Evolutionary conservation across 2,113 vertebrate genomes (phyloP), one percentile per base, ranked within the genome.

Genomic region (Hiodon alosoides): DNA sequence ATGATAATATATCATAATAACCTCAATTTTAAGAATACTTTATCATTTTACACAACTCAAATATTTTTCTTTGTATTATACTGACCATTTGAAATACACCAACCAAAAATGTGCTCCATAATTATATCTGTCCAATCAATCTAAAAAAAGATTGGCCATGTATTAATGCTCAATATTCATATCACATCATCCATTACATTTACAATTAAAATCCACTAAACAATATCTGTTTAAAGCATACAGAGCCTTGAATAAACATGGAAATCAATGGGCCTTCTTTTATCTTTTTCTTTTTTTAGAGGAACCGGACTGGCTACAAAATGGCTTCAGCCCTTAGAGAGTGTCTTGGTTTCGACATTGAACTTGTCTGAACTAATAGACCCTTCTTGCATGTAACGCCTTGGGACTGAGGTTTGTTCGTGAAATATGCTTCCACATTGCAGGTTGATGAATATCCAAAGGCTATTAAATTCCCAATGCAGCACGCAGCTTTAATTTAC

Each of bases 401-500:
- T 10, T 3, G 31, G 55, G 17, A 55, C 16, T n/a, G 48, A 48
- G 31, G n/a, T 46, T 3, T 65, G 47, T 65, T 55, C 52, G 62
- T 74, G 52, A 55, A 74, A 66, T 74, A 66, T 64, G 59, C 71
- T 8, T 7, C 46, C 55, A 31, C n/a, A 8, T 16, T 51, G 13
- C 8, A 3, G 47, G 51, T 14, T 16, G 47, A 74, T 73, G 71
- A 66, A 73, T 53, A 73, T 61, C 66, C 52, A 68, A 57, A 13
- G 67, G 14, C 46, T 61, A 60, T 60, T 60, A 31, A 54, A 47
- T 14, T 59, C 67, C 67, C 68, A 47, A 52, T 71, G 59, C 7
- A 51, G 58, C 62, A 17, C 54, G 52, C 48, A 69, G 64, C 11
- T 72, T 58, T 17, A 74, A 65, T 64, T 59, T 77, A 65, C 69